These are phyloP conservation scores for Drosophila micromelanica DNA, from an alignment of 1,140 invertebrate species.

Conservation along the genomic window DNA sequence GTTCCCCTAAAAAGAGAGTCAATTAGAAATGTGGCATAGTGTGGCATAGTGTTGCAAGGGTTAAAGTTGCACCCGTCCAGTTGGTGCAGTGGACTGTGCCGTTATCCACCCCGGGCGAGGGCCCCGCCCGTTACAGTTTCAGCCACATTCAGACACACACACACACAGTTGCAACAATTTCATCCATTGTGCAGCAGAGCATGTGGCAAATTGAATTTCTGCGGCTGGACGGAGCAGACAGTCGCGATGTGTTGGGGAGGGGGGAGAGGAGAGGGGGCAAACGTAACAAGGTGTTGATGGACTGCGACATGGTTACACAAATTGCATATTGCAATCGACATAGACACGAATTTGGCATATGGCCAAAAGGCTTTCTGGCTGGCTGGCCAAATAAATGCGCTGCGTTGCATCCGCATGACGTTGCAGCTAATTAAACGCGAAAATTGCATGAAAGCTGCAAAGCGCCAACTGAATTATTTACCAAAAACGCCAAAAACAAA, in stretches of 20 bases:
- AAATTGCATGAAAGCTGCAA: conserved; percentile 56
- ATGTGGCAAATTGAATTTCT: conserved; percentile 52
- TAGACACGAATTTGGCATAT: conserved; percentile 57
- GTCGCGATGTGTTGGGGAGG: neutral
- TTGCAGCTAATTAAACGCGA: conserved; percentile 76
- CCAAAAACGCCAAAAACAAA: conserved; percentile 37
- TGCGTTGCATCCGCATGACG: conserved; percentile 40
- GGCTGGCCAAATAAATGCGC: conserved; percentile 12
- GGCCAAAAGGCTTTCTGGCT: conserved; percentile 40
- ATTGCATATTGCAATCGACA: conserved; percentile 57
- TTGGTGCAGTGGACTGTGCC: neutral
- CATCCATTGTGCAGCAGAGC: conserved; percentile 41
- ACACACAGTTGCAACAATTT: neutral
- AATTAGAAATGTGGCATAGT: conserved; percentile 51
- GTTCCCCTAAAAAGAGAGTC: conserved; percentile 27
- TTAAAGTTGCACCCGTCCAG: neutral
- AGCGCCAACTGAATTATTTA: conserved; percentile 36
- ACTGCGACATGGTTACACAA: conserved; percentile 76
- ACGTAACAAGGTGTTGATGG: conserved; percentile 76
- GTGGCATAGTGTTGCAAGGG: conserved; percentile 3
- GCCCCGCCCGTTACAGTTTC: too few species aligned
- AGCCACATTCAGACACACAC: neutral
- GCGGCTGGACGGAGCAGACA: conserved; percentile 22
- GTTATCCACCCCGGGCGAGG: neutral
- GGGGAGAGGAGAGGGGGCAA: neutral